phyloP scores from a whole-genome alignment of 2,797 vertebrate species.

The Trematomus bernacchii region DNA sequence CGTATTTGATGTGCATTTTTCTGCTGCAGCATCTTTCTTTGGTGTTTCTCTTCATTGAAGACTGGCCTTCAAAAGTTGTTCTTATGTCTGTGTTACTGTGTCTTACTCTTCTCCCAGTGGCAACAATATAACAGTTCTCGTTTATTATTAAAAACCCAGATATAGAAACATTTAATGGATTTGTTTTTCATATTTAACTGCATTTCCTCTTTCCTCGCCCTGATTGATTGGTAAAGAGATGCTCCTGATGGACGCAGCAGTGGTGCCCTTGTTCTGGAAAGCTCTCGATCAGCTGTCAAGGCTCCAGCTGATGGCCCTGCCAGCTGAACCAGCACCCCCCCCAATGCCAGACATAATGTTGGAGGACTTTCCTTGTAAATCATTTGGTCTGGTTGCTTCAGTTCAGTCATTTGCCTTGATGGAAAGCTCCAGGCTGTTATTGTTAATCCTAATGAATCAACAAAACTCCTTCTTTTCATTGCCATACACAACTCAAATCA shows the following conservation, averaged over 20 bases:
- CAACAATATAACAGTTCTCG: too few relatives aligned
- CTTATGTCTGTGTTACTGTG: not conserved
- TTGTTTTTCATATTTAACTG: too few relatives aligned
- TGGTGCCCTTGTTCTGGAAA: slow-evolving; percentile 9
- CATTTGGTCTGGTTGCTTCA: slow-evolving; percentile 42
- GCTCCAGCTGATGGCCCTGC: slow-evolving; percentile 24
- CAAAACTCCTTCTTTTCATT: not conserved
- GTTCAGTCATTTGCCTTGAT: slow-evolving; percentile 47
- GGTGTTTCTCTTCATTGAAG: not conserved
- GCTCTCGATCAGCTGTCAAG: slow-evolving; percentile 1
- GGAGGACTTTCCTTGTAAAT: slow-evolving; percentile 60
- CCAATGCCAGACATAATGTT: slow-evolving; percentile 50
- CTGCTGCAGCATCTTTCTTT: not conserved
- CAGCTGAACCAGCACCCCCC: not conserved
- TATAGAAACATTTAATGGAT: too few relatives aligned
- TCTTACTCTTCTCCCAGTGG: not conserved
- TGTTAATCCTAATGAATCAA: slow-evolving; percentile 5
- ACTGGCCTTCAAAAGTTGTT: not conserved
- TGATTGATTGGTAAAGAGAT: slow-evolving; percentile 6
- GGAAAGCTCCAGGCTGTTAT: slow-evolving; percentile 20
- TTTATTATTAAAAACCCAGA: too few relatives aligned
- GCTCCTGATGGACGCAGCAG: slow-evolving; percentile 2
- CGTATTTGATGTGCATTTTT: slow-evolving; percentile 7
- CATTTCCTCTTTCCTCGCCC: not conserved
- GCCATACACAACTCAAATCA: not conserved